These are phyloP conservation scores for Ferrisia virgata DNA, from an alignment of 2,888 invertebrate genomes.

Conservation along the genomic window DNA sequence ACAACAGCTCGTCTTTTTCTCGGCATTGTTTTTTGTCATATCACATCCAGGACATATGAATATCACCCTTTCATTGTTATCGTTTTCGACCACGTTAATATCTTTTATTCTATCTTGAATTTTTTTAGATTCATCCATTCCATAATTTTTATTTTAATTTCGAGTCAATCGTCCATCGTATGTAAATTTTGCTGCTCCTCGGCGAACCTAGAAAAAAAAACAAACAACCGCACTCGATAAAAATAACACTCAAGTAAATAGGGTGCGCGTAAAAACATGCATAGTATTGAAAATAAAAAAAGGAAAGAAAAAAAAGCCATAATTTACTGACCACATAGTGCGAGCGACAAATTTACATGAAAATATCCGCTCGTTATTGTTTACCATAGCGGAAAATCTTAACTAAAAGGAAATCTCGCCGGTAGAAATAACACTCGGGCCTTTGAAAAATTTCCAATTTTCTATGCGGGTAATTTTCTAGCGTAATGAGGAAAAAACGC, in stretches of 20 bases:
- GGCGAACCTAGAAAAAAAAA: background rate
- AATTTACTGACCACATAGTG: background rate
- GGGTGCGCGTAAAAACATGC: background rate
- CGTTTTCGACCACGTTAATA: constrained; percentile 1
- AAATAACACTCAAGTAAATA: background rate
- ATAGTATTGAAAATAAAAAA: too few species aligned
- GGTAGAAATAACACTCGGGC: background rate
- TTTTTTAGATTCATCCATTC: constrained; percentile 42
- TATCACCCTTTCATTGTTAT: constrained; percentile 41
- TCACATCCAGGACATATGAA: constrained; percentile 42
- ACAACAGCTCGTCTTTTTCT: constrained; percentile 33
- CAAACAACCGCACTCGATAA: background rate
- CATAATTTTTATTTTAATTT: constrained; percentile 27
- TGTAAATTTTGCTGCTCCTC: background rate
- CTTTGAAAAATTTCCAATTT: constrained; percentile 10
- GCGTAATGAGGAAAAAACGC: constrained; percentile 10
- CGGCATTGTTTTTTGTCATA: constrained; percentile 35
- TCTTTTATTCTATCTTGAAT: constrained; percentile 35
- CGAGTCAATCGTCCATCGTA: background rate
- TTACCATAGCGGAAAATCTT: background rate
- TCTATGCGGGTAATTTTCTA: constrained; percentile 13
- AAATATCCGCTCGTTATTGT: constrained; percentile 20
- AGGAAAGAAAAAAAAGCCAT: background rate
- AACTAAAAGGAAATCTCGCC: constrained; percentile 26
- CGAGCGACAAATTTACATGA: constrained; percentile 13